A percentile compares a stretch with the other conserved stretches of the same genome.
These are phyloP conservation scores for Oegoconia quadripuncta DNA, from an alignment of 2,888 invertebrate species.

Conservation along the genomic window DNA sequence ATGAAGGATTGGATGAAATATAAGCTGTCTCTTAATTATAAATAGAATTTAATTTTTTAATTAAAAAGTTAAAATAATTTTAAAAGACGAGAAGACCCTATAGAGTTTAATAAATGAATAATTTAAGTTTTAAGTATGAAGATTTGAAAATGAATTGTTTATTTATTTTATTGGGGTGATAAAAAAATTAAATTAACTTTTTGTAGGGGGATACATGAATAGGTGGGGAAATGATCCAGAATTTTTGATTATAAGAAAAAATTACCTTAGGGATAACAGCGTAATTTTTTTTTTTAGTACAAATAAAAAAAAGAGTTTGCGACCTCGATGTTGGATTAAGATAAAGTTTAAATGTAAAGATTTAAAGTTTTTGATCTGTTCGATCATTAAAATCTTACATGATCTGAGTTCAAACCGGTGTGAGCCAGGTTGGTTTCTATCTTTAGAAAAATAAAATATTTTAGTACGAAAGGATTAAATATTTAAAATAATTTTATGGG, in stretches of 20 bases:
- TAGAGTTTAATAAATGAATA: slow-evolving; percentile 80
- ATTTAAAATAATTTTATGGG: slow-evolving; percentile 73
- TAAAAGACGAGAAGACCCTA: slow-evolving; percentile 89
- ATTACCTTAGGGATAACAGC: slow-evolving; percentile 93
- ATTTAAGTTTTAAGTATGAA: slow-evolving; percentile 47
- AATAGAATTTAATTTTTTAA: slow-evolving; percentile 69
- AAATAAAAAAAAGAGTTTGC: slow-evolving; percentile 86
- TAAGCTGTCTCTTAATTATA: slow-evolving; percentile 74
- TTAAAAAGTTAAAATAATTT: slow-evolving; percentile 82
- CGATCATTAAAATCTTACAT: slow-evolving; percentile 91
- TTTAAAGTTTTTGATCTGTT: slow-evolving; percentile 86
- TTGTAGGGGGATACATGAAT: slow-evolving; percentile 50
- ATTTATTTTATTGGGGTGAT: slow-evolving; percentile 83
- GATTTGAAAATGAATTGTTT: slow-evolving; percentile 38
- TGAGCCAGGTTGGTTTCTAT: slow-evolving; percentile 93
- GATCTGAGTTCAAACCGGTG: slow-evolving; percentile 94
- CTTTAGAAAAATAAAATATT: slow-evolving; percentile 79
- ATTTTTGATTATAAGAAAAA: slow-evolving; percentile 82
- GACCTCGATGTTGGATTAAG: slow-evolving; percentile 95
- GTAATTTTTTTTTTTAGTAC: slow-evolving; percentile 87
- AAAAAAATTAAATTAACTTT: slow-evolving; percentile 80
- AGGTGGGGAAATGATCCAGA: slow-evolving; percentile 76
- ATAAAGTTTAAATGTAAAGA: slow-evolving; percentile 82
- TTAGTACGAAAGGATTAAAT: slow-evolving; percentile 90
- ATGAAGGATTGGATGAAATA: slow-evolving; percentile 87